Base-by-base conservation (phyloP, 2,888 invertebrate genomes). In the Ichneumoninae sp. region DNA sequence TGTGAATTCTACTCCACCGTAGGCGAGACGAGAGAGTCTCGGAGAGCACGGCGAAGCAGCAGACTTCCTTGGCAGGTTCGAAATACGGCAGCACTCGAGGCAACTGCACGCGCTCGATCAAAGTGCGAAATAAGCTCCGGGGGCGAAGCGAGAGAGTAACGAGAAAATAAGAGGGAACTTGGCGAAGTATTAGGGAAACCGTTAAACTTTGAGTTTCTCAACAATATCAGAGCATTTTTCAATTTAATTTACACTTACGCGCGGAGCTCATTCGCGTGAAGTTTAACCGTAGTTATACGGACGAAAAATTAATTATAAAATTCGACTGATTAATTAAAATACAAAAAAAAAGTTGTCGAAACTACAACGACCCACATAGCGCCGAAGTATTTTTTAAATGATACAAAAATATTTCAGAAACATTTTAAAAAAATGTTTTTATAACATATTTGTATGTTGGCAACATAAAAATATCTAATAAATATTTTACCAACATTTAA, bases 91-190 rank as follows among this genome's bases (percentile, higher is more conserved):
- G 52, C 47, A 66, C 10, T 73, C 52, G 40, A 76, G 22, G 66
- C 65, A 66, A 76, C 76, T 66, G 30, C 44, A 16, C 33, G 76
- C 8, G 50, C 52, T 66, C 76, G 76, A 66, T 76, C 76, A 66
- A 66, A 76, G 66, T 76, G 40, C 66, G 66, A 76, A 76, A 76
- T 66, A 76, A 76, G 74, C 33, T 75, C 3, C 74, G 30, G 30
- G 26, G 47, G 47, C 3, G 57, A 57, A 57, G 13, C 26, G 57
- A 30, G 54, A 54, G 73, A 73, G 44, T 47, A 73, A 63, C 16
- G n/a, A 40, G 50, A 52, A 40, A 44, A 33, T 26, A 30, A 52
- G 50, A 33, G 65, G 52, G n/a, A 76, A 76, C 76, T 76, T 36
- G 10, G 50, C 60, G 52, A 40, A 54, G 65, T 50, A 60, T 54